Conservation (phyloP, 2,888 invertebrate species). For the Agrotis puta region DNA sequence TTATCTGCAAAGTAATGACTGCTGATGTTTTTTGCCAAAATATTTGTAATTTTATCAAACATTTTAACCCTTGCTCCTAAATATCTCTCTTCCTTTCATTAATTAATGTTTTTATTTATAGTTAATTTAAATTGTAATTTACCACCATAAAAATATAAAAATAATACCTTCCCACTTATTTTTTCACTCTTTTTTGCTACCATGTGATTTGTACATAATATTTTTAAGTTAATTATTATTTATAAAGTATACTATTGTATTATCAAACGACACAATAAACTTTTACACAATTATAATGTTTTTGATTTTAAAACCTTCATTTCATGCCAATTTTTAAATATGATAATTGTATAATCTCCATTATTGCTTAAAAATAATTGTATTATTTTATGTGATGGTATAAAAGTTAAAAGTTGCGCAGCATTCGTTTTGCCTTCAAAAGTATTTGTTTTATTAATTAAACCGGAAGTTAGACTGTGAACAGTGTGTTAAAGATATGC, state of each 20-base stretch:
- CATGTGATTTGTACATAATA: constrained; percentile 76
- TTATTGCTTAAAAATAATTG: no score
- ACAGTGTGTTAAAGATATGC: no score
- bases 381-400: no score
- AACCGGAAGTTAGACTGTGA: no score
- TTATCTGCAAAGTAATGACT: constrained; percentile 33
- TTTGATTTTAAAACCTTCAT: neutral
- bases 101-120: constrained; percentile 26
- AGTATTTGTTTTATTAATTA: no score
- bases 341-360: no score
- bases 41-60: constrained; percentile 18
- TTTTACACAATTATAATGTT: constrained; percentile 68
- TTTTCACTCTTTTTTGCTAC: constrained; percentile 60
- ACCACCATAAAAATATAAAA: constrained; percentile 4
- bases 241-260: constrained; percentile 67
- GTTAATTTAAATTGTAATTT: constrained; percentile 42
- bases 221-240: constrained; percentile 62
- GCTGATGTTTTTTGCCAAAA: constrained; percentile 24
- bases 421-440: no score
- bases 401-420: no score
- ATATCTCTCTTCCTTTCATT: constrained; percentile 6
- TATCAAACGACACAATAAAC: constrained; percentile 77
- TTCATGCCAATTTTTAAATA: no score
- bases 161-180: constrained; percentile 36
- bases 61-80: constrained; percentile 7